phyloP scores from a whole-genome alignment of 2,888 invertebrate genomes.

The Protophormia terraenovae region DNA sequence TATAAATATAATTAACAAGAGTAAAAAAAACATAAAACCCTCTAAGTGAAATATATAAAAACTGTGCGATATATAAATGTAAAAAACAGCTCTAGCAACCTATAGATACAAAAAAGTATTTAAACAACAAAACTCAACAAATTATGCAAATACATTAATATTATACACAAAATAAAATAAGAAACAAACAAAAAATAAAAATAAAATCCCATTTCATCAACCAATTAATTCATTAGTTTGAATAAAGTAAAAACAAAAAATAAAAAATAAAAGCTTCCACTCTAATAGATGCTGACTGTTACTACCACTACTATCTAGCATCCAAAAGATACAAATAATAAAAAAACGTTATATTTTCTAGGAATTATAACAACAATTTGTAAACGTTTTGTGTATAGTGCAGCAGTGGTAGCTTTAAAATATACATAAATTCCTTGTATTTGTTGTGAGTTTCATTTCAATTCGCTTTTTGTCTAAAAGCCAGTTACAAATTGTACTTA shows the following conservation, averaged over 20 bases:
- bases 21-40: neutral
- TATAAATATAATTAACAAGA: slow-evolving; percentile 1
- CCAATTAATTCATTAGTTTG: slow-evolving; percentile 67
- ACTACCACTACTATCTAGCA: neutral
- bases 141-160: slow-evolving; percentile 57
- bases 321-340: slow-evolving; percentile 3
- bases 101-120: neutral
- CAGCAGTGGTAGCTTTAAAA: neutral
- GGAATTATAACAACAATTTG: slow-evolving; percentile 20
- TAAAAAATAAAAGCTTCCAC: slow-evolving; percentile 7
- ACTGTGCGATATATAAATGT: too few relatives aligned
- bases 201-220: slow-evolving; percentile 62
- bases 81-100: neutral
- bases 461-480: slow-evolving; percentile 15
- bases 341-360: neutral
- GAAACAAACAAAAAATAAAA: neutral
- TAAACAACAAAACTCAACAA: slow-evolving; percentile 2
- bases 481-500: slow-evolving; percentile 60
- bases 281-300: neutral
- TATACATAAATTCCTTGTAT: slow-evolving; percentile 11
- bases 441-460: slow-evolving; percentile 3
- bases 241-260: too few relatives aligned
- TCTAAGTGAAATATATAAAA: neutral
- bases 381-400: slow-evolving; percentile 15
- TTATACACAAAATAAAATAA: slow-evolving; percentile 8